Conservation (phyloP, 2,888 invertebrate species). For the Protodeltote pygarga region DNA sequence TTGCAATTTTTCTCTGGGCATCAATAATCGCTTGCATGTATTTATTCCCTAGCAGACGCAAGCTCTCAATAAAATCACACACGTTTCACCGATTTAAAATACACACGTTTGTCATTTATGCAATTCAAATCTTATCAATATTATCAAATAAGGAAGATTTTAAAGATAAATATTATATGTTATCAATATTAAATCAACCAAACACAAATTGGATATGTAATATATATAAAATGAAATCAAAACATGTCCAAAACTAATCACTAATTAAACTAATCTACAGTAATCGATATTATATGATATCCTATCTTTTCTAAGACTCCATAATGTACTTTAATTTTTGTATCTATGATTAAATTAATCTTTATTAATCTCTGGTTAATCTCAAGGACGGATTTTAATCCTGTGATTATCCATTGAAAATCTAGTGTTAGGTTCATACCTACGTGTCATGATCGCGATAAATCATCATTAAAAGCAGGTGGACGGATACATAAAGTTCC, state of each 20-base stretch:
- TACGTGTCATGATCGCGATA: slow-evolving; percentile 6
- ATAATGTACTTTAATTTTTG: too few species aligned
- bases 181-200: slow-evolving; percentile 4
- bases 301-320: slow-evolving; percentile 39
- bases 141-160: too few species aligned
- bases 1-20: too few species aligned
- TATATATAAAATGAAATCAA: slow-evolving; percentile 38
- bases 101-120: too few species aligned
- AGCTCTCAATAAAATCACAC: too few species aligned
- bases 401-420: slow-evolving; percentile 43
- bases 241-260: slow-evolving; percentile 39
- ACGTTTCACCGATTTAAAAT: too few species aligned
- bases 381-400: slow-evolving; percentile 32
- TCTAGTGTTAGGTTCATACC: slow-evolving; percentile 1
- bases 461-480: slow-evolving; percentile 16
- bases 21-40: too few species aligned
- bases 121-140: too few species aligned
- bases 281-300: slow-evolving; percentile 42
- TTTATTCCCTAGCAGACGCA: too few species aligned
- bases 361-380: slow-evolving; percentile 40
- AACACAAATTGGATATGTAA: slow-evolving; percentile 6
- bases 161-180: too few species aligned
- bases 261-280: slow-evolving; percentile 39
- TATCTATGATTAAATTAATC: slow-evolving; percentile 19
- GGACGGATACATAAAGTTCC: slow-evolving; percentile 41